These are phyloP conservation scores for Laticauda colubrina DNA, from an alignment of 2,113 vertebrate species.

Conservation along the genomic window DNA sequence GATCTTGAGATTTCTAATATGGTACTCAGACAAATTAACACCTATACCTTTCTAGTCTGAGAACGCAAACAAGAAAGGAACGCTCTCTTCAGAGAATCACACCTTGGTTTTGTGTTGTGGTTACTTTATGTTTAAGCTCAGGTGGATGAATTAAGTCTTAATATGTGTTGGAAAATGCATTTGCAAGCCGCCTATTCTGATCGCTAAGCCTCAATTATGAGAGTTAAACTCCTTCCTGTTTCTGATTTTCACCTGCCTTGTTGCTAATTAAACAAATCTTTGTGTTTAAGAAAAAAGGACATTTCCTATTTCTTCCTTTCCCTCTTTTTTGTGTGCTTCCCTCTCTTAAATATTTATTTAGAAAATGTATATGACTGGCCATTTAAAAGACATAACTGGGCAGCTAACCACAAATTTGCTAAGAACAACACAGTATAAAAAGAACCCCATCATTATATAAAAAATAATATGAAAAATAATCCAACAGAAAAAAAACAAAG, in stretches of 20 bases:
- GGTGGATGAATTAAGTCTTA: background rate
- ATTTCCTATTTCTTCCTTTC: background rate
- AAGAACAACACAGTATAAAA: background rate
- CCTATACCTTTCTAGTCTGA: background rate
- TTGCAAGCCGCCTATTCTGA: background rate
- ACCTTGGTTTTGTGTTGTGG: background rate
- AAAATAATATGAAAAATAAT: background rate
- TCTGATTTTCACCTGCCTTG: background rate
- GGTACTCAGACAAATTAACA: background rate
- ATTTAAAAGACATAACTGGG: background rate
- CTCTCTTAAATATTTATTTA: background rate
- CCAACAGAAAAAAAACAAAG: background rate
- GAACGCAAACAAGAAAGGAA: background rate
- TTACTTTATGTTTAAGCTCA: background rate
- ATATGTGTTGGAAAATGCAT: background rate
- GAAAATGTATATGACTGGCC: background rate
- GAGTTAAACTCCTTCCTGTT: background rate
- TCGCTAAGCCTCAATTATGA: background rate
- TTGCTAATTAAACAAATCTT: background rate
- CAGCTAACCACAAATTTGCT: background rate
- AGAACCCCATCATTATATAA: background rate
- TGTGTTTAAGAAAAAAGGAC: background rate
- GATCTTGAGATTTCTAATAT: background rate
- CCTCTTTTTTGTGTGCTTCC: background rate
- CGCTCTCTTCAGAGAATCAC: background rate